Conservation (phyloP, 2,113 vertebrate species). For the Tenrec ecaudatus region DNA sequence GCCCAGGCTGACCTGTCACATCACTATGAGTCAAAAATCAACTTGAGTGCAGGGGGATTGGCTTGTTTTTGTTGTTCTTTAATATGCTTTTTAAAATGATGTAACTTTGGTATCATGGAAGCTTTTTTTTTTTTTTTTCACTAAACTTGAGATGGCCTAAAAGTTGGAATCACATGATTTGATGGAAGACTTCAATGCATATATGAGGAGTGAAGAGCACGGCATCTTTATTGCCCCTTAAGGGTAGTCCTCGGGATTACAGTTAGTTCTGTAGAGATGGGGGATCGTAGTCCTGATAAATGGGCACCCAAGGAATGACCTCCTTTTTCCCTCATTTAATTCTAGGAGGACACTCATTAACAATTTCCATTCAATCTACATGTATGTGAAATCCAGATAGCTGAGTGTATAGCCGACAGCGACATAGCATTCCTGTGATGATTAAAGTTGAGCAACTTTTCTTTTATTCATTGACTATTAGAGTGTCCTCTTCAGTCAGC, state of each 20-base stretch:
- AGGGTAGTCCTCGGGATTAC: neutral
- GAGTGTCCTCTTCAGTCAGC: accelerated
- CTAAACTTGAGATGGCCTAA: neutral
- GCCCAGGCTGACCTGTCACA: neutral
- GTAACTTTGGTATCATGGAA: neutral
- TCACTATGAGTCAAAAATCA: neutral
- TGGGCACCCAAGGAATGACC: neutral
- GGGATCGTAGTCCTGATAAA: neutral
- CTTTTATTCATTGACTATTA: neutral
- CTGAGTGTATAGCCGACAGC: neutral
- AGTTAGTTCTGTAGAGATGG: neutral
- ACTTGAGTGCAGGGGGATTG: neutral
- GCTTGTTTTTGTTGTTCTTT: neutral
- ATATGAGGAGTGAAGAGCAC: neutral
- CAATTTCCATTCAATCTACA: neutral
- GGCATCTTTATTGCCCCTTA: neutral
- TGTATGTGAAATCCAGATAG: neutral
- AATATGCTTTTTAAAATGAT: neutral
- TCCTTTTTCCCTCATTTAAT: neutral
- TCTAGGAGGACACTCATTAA: no score
- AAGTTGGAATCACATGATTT: neutral
- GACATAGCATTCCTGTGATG: accelerated
- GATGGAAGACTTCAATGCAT: neutral
- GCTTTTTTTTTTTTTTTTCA: neutral
- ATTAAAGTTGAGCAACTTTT: accelerated